Evolutionary conservation across 2,797 vertebrate genomes (phyloP).

Genomic region (Fistularia tabacaria): DNA sequence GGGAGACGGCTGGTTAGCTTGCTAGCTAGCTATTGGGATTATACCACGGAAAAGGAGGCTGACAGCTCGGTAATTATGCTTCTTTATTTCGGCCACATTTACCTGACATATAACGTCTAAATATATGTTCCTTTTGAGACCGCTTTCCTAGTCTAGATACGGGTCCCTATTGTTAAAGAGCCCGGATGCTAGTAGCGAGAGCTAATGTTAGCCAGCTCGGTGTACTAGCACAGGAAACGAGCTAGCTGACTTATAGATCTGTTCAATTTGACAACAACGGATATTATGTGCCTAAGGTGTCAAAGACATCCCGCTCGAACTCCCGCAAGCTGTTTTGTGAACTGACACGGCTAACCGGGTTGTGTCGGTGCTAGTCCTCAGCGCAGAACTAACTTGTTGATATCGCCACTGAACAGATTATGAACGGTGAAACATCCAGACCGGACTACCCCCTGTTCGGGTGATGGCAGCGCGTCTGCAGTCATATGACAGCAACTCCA

Average conservation of each 20-base stretch:
- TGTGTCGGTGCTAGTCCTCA: not conserved
- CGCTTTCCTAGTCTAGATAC: too few species aligned
- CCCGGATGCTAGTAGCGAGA: too few species aligned
- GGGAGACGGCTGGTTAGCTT: conserved; percentile 54
- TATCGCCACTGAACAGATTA: conserved; percentile 55
- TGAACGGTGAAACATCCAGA: conserved; percentile 78
- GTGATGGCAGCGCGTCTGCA: conserved; percentile 90
- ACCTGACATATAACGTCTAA: not conserved
- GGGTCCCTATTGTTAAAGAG: too few species aligned
- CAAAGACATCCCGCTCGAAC: too few species aligned
- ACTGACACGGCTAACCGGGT: too few species aligned
- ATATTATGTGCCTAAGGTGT: too few species aligned
- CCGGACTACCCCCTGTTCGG: conserved; percentile 73
- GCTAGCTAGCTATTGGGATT: conserved; percentile 32
- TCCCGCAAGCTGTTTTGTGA: not conserved
- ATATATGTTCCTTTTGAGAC: too few species aligned
- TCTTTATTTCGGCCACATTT: not conserved
- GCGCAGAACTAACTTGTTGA: not conserved
- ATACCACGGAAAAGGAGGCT: conserved; percentile 39
- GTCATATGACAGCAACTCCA: conserved; percentile 95
- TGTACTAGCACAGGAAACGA: too few species aligned
- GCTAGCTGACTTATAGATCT: too few species aligned
- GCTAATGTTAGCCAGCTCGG: too few species aligned
- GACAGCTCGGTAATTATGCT: conserved; percentile 30
- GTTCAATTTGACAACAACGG: not conserved